Percentiles rank a stretch among this genome's conserved stretches.
Evolutionary conservation across 2,113 vertebrate species (phyloP).

Genomic region (Hepsetus odoe): DNA sequence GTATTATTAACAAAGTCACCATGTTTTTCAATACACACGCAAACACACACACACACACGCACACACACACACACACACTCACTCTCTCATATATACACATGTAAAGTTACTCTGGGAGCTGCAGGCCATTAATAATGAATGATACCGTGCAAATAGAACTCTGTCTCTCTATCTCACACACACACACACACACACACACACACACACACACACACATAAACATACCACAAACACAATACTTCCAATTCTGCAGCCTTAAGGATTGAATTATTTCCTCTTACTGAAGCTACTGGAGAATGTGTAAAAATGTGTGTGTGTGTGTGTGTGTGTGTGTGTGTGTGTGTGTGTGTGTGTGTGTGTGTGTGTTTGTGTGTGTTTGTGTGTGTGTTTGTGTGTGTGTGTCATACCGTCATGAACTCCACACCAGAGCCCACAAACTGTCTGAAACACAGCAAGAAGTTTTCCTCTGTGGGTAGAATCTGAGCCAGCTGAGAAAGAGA

Average conservation of each 20-base stretch:
- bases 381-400: too few species aligned
- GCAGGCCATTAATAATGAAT: constrained; percentile 75
- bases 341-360: constrained; percentile 25
- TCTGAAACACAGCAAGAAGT: constrained; percentile 94
- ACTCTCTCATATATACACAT: constrained; percentile 45
- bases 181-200: constrained; percentile 2
- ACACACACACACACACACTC: constrained; percentile 33
- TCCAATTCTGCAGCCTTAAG: too few species aligned
- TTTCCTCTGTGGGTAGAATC: constrained; percentile 96
- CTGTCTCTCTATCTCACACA: too few species aligned
- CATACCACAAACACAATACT: too few species aligned
- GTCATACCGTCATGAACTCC: constrained; percentile 92
- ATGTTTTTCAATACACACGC: constrained; percentile 24
- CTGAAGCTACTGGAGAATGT: too few species aligned
- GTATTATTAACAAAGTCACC: constrained; percentile 37
- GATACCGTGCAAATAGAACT: constrained; percentile 69
- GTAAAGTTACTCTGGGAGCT: constrained; percentile 58
- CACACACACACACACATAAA: background rate
- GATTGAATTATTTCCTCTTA: too few species aligned
- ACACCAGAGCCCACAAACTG: constrained; percentile 91
- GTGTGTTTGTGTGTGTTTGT: too few species aligned
- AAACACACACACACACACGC: too few species aligned
- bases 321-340: constrained; percentile 27
- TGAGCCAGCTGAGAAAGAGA: constrained; percentile 83
- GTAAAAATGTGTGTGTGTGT: background rate